Base-by-base conservation (phyloP, 2,888 invertebrate genomes). In the Selenia dentaria region DNA sequence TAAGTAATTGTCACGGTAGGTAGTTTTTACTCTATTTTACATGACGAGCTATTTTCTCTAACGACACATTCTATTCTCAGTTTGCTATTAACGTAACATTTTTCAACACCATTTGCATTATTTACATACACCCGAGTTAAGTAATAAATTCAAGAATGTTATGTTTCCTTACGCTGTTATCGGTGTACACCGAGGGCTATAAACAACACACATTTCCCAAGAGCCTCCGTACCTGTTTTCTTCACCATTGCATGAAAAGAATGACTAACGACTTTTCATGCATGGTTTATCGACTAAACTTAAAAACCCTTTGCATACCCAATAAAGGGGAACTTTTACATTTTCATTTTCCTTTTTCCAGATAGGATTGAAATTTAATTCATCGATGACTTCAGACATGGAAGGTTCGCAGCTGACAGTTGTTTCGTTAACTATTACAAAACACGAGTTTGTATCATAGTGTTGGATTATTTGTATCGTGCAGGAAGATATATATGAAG, bases 221-320 rank as follows among this genome's bases (percentile, higher is more conserved):
- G 40, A 37, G 29, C 33, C 36, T 51, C 44, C 43, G 29, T 51
- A 45, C 43, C 36, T 35, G 34, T 54, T 53, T 43, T 16, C n/a
- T 49, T 35, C 40, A 36, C 49, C 49, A 40, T 45, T 51, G 39
- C 55, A 50, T 51, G 55, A 52, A 54, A 52, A 47, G 50, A 54
- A 54, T 59, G 59, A 59, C 44, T 59, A 62, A 58, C 55, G 55
- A 57, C 57, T 63, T 64, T 57, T 64, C 65, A 65, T 62, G 70
- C 71, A 74, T 70, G 68, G 64, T 60, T 58, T 88, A 88, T 89
- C 84, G 89, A 88, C 68, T 79, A 83, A 89, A 88, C 88, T 76
- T 67, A 70, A 79, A 72, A 70, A 78, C 80, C 84, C 79, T 79
- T 83, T 78, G 68, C 64, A 61, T 57, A 66, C 39, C 34, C 57